phyloP scores from a whole-genome alignment of 2,113 vertebrate species.

The Austrofundulus limnaeus region DNA sequence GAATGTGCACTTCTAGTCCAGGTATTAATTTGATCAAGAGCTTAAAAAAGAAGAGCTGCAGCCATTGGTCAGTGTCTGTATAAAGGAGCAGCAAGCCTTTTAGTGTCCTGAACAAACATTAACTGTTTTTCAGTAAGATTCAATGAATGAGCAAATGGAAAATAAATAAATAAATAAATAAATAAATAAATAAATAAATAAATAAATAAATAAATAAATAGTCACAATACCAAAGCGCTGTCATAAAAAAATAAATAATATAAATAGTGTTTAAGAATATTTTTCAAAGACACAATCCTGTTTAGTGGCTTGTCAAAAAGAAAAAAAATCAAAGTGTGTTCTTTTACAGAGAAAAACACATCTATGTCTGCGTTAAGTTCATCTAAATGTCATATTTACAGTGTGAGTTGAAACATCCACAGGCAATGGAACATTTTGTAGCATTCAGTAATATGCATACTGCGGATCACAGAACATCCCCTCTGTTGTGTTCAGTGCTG shows the following conservation, averaged over 20 bases:
- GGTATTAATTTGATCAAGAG: not conserved
- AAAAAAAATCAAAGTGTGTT: constrained; percentile 10
- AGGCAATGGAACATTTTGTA: not conserved
- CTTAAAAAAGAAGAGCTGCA: not conserved
- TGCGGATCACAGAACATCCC: not conserved
- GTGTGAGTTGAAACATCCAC: not conserved
- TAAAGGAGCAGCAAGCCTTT: not conserved
- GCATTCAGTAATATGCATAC: not conserved
- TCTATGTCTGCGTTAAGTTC: not conserved
- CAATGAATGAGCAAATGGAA: too few relatives aligned
- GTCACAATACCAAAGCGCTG: too few relatives aligned
- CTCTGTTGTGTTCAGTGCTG: not conserved
- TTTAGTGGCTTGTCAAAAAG: constrained; percentile 1
- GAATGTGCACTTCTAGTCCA: not conserved
- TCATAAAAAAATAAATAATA: too few relatives aligned
- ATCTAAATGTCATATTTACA: constrained; percentile 1
- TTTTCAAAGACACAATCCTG: not conserved
- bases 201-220: too few relatives aligned
- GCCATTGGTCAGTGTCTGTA: not conserved
- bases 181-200: too few relatives aligned
- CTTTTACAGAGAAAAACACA: constrained; percentile 2
- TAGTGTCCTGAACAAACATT: not conserved
- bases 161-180: too few relatives aligned
- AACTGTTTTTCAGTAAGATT: too few relatives aligned
- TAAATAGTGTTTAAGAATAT: not conserved